phyloP scores from a whole-genome alignment of 2,888 invertebrate genomes.

The Caradrina kadenii region DNA sequence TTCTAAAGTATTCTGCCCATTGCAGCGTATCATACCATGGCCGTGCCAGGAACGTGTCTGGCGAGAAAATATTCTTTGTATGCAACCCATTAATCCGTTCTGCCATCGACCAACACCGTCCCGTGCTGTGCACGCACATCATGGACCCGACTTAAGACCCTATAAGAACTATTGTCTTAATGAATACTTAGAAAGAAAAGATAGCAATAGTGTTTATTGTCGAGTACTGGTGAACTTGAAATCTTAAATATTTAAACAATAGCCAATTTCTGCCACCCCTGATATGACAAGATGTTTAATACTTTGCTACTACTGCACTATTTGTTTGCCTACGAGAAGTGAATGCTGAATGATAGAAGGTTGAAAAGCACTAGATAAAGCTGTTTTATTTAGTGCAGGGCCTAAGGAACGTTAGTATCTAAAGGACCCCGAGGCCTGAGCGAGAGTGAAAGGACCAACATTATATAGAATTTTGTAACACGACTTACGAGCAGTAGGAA shows the following conservation, averaged over 20 bases:
- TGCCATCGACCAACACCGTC: too few species aligned
- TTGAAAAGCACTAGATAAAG: slow-evolving; percentile 42
- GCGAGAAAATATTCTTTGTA: too few species aligned
- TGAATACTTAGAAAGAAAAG: too few species aligned
- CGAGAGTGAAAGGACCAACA: slow-evolving; percentile 45
- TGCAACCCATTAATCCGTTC: too few species aligned
- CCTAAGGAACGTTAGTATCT: slow-evolving; percentile 20
- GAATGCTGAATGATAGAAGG: slow-evolving; percentile 47
- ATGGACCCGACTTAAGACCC: too few species aligned
- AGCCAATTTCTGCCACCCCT: slow-evolving; percentile 7
- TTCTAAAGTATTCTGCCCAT: too few species aligned
- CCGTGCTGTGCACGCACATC: too few species aligned
- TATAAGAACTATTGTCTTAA: too few species aligned
- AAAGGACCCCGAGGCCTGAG: slow-evolving; percentile 27
- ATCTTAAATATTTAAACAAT: neutral
- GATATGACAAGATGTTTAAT: slow-evolving; percentile 2
- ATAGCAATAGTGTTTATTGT: too few species aligned
- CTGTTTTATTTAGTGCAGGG: slow-evolving; percentile 10
- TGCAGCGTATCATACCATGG: too few species aligned
- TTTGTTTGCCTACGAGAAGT: slow-evolving; percentile 35
- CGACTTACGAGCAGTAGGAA: neutral
- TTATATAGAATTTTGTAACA: slow-evolving; percentile 11
- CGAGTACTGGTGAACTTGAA: too few species aligned
- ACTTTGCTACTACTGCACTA: slow-evolving; percentile 20
- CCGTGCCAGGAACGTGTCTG: too few species aligned